Percentiles rank a stretch among this genome's conserved stretches.
Evolutionary conservation across 2,888 invertebrate genomes (phyloP).

Genomic region (Tetropium fuscum): DNA sequence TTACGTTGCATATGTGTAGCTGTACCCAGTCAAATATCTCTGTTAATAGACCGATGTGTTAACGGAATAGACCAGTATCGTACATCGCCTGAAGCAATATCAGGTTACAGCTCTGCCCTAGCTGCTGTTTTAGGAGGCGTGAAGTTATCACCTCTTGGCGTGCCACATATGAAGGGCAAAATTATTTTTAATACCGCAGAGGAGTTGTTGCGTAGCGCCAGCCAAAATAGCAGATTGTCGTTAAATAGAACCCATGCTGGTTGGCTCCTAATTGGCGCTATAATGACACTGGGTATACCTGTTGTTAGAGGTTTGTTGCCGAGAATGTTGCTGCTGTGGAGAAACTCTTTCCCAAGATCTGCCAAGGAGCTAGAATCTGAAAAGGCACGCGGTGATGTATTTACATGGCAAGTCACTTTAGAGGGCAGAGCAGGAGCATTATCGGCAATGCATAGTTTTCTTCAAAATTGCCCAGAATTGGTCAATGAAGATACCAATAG

Average conservation of each 20-base stretch:
- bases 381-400: slow-evolving; percentile 94
- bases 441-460: slow-evolving; percentile 94
- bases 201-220: slow-evolving; percentile 94
- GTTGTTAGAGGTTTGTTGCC: slow-evolving; percentile 94
- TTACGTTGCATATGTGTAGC: slow-evolving; percentile 92
- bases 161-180: slow-evolving; percentile 97
- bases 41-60: slow-evolving; percentile 90
- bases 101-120: slow-evolving; percentile 93
- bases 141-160: slow-evolving; percentile 89
- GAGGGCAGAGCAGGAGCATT: slow-evolving; percentile 97
- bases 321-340: slow-evolving; percentile 94
- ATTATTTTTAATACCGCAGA: slow-evolving; percentile 98
- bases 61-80: slow-evolving; percentile 90
- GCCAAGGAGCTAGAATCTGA: slow-evolving; percentile 97
- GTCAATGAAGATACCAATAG: slow-evolving; percentile 93
- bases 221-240: slow-evolving; percentile 95
- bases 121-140: slow-evolving; percentile 95
- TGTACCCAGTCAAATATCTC: slow-evolving; percentile 94
- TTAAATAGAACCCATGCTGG: slow-evolving; percentile 96
- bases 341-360: slow-evolving; percentile 97
- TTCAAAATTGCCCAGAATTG: slow-evolving; percentile 90
- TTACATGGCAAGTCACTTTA: slow-evolving; percentile 99
- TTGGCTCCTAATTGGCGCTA: slow-evolving; percentile 96
- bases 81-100: slow-evolving; percentile 89
- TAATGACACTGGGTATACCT: slow-evolving; percentile 94